Evolutionary conservation across 2,113 vertebrate species (phyloP).

Genomic region (Platycercus adscitus): DNA sequence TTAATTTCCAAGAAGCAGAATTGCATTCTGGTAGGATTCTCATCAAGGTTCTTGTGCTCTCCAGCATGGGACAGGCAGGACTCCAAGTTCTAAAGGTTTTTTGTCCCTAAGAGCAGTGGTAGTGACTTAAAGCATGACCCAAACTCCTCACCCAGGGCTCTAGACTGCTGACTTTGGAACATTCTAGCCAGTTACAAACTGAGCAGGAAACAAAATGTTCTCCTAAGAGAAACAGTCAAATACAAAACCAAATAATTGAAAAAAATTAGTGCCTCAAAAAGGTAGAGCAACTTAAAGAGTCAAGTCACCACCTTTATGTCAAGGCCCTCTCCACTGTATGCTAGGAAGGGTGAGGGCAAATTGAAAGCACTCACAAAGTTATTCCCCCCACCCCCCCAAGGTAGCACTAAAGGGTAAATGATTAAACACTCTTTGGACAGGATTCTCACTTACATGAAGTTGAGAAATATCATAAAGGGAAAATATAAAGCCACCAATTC

Average conservation of each 20-base stretch:
- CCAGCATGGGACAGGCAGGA: slow-evolving; percentile 56
- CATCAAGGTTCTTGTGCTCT: slow-evolving; percentile 65
- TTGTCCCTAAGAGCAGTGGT: slow-evolving; percentile 64
- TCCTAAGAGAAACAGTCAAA: slow-evolving; percentile 70
- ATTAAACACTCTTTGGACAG: neutral
- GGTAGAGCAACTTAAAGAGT: slow-evolving; percentile 26
- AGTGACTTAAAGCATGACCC: slow-evolving; percentile 60
- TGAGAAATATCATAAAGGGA: neutral
- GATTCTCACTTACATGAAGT: neutral
- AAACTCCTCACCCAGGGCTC: slow-evolving; percentile 59
- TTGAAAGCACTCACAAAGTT: neutral
- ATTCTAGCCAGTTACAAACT: slow-evolving; percentile 68
- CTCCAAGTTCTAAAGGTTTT: slow-evolving; percentile 71
- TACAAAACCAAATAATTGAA: slow-evolving; percentile 62
- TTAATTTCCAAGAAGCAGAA: slow-evolving; percentile 60
- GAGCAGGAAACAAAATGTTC: slow-evolving; percentile 64
- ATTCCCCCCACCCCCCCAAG: neutral
- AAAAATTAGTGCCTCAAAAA: slow-evolving; percentile 49
- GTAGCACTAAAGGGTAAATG: neutral
- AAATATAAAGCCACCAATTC: neutral
- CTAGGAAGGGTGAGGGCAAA: neutral
- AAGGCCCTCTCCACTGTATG: neutral
- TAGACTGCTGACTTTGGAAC: slow-evolving; percentile 65
- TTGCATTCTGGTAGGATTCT: slow-evolving; percentile 54
- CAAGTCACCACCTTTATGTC: neutral